Evolutionary conservation across 2,113 vertebrate genomes (phyloP).

Genomic region (Gallinago jamesoni): DNA sequence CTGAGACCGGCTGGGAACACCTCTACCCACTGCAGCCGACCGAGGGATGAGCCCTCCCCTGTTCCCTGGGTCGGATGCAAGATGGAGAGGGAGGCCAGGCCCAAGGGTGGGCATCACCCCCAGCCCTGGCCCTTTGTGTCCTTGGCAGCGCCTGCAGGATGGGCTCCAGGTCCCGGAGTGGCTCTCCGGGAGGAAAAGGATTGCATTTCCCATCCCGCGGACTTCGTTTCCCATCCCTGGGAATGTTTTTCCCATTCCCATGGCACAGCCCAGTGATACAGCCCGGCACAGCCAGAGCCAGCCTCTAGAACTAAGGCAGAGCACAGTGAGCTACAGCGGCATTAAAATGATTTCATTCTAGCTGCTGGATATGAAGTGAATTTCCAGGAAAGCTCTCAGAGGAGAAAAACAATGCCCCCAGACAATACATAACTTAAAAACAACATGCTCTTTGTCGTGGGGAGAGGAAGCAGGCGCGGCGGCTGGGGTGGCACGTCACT

Average conservation of each 20-base stretch:
- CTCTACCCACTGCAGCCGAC: neutral
- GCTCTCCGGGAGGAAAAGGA: neutral
- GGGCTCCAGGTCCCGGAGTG: accelerated
- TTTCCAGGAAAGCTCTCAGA: neutral
- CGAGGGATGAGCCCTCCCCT: accelerated
- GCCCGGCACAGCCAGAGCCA: neutral
- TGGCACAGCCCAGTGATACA: neutral
- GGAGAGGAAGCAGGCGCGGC: neutral
- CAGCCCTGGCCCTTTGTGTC: neutral
- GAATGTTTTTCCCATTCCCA: neutral
- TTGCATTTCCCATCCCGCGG: neutral
- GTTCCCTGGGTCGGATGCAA: neutral
- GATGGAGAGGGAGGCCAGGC: neutral
- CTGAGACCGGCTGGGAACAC: neutral
- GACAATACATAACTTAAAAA: neutral
- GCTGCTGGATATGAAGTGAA: neutral
- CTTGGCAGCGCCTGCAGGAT: neutral
- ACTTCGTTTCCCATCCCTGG: neutral
- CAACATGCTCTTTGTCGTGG: accelerated
- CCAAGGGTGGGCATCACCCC: neutral
- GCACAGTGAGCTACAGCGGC: accelerated
- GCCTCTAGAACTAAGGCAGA: neutral
- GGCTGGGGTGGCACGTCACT: neutral
- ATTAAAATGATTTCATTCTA: neutral
- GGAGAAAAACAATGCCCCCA: neutral